These are phyloP conservation scores for Andrena marginata DNA, from an alignment of 2,888 invertebrate species.

Conservation along the genomic window DNA sequence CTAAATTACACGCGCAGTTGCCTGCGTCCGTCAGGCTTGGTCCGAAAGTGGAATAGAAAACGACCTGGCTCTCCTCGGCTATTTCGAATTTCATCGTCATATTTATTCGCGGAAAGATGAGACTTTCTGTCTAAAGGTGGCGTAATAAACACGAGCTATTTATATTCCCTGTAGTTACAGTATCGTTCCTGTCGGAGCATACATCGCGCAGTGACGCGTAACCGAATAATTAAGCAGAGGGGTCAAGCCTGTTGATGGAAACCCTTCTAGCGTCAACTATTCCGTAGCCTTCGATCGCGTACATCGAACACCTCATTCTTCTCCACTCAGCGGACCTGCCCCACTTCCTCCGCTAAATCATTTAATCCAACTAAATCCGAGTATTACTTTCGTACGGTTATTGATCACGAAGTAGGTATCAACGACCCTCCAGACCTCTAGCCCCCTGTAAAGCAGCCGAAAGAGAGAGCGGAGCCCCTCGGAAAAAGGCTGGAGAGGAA, in stretches of 20 bases:
- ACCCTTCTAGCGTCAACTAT: not conserved
- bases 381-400: constrained; percentile 28
- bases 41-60: constrained; percentile 41
- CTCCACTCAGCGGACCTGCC: not conserved
- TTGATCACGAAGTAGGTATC: constrained; percentile 37
- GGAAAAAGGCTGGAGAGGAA: constrained; percentile 7
- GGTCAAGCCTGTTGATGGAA: not conserved
- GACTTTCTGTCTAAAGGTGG: constrained; percentile 3
- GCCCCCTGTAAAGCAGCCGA: constrained; percentile 18
- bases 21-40: constrained; percentile 20
- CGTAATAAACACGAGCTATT: not conserved
- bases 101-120: constrained; percentile 16
- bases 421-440: constrained; percentile 27
- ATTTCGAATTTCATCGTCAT: constrained; percentile 28
- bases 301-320: not conserved
- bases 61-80: not conserved
- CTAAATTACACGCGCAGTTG: constrained; percentile 40
- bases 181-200: not conserved
- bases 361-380: constrained; percentile 24
- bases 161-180: not conserved
- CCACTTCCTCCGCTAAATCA: constrained; percentile 11
- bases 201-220: not conserved
- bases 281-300: constrained; percentile 6
- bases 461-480: constrained; percentile 8
- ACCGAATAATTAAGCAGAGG: no score